A percentile compares a stretch with the other conserved stretches of the same genome.
Conservation (phyloP, 2,888 invertebrate species). For the Tricholauxania praeusta region DNA sequence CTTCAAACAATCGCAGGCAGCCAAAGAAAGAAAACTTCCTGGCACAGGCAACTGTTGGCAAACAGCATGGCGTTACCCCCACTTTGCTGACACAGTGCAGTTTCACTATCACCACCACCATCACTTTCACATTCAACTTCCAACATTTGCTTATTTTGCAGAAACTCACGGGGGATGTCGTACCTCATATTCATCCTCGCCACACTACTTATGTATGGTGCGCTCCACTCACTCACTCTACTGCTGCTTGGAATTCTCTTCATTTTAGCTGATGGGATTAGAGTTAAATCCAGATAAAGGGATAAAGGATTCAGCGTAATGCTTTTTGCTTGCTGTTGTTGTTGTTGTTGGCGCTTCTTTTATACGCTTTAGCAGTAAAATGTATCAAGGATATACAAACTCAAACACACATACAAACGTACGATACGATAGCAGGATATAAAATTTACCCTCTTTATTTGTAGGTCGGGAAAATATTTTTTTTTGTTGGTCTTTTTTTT, state of each 20-base stretch:
- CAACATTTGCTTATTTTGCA: no score
- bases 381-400: neutral
- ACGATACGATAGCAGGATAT: constrained; percentile 4
- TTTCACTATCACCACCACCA: no score
- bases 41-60: no score
- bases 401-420: neutral
- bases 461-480: constrained; percentile 19
- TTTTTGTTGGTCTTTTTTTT: neutral
- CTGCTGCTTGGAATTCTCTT: constrained; percentile 56
- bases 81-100: no score
- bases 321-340: constrained; percentile 48
- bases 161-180: no score
- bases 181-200: no score
- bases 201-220: neutral
- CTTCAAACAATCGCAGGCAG: no score
- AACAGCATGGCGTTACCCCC: no score
- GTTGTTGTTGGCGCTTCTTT: constrained; percentile 34
- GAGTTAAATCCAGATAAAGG: constrained; percentile 69
- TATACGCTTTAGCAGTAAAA: constrained; percentile 13
- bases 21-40: no score
- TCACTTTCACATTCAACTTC: no score
- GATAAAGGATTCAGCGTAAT: constrained; percentile 66
- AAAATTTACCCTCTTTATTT: constrained; percentile 20
- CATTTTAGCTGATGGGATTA: constrained; percentile 68
- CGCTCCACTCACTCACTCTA: neutral